Base-by-base conservation (phyloP, 1,140 invertebrate genomes). In the Eurosta solidaginis region DNA sequence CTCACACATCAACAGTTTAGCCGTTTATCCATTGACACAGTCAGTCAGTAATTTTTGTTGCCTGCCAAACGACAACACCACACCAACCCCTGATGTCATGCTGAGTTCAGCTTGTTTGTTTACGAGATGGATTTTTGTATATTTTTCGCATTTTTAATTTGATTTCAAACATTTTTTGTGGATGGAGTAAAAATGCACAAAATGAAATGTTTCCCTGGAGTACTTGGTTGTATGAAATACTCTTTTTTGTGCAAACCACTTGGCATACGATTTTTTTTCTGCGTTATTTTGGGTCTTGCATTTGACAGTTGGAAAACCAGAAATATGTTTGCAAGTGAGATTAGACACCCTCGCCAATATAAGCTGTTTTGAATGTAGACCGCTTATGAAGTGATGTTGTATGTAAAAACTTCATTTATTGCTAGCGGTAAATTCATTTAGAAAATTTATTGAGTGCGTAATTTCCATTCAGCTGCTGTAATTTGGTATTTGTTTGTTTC, bases 111-210 rank as follows among this genome's bases (percentile, higher is more conserved):
- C 59, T 68, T 68, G 59, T 68, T 68, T 68, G 59, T 68, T 68
- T 68, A 40, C 59, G 59, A 68, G 59, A 68, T 68, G 59, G 59
- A 68, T 68, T 68, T 68, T 68, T 68, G 59, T 68, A 68, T 68
- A 68, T 68, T 68, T 68, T 68, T 17, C 59, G 59, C 59, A 68
- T 68, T 68, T 68, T 68, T 68, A 68, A 68, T 68, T 68, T 68
- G 59, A 68, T 68, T 68, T 68, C 59, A 22, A 36, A 68, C 36
- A 22, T 40, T 68, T 68, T n/a, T n/a, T n/a, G n/a, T n/a, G n/a
- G n/a, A n/a, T 17, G 59, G 59, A 33, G 27, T 68, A 33, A 68
- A n/a, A 40, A n/a, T 68, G 59, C 59, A 68, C 59, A 7, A 68
- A 68, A 68, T 68, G 59, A 68, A 68, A 68, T 68, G 59, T 68